phyloP scores from a whole-genome alignment of 2,888 invertebrate species.

The Zaprionus bogoriensis region DNA sequence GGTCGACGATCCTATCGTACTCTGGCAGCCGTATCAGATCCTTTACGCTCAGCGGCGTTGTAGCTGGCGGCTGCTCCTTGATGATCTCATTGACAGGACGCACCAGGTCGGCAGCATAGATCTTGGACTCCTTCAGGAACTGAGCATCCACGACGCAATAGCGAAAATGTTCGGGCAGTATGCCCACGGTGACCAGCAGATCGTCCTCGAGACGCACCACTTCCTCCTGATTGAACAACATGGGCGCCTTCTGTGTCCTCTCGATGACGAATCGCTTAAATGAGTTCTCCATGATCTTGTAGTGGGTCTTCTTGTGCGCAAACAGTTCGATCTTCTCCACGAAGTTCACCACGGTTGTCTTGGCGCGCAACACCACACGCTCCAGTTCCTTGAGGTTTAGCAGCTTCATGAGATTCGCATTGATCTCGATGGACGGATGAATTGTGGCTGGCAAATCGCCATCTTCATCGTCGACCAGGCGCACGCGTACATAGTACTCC shows the following conservation, averaged over 20 bases:
- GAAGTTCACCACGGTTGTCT: conserved; percentile 81
- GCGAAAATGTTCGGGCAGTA: conserved; percentile 81
- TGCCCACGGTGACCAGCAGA: conserved; percentile 79
- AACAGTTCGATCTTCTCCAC: conserved; percentile 82
- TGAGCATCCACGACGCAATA: conserved; percentile 82
- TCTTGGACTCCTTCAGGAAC: conserved; percentile 81
- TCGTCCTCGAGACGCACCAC: conserved; percentile 81
- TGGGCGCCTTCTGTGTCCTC: conserved; percentile 73
- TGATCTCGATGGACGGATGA: conserved; percentile 81
- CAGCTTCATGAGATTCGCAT: conserved; percentile 81
- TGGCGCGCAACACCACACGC: conserved; percentile 79
- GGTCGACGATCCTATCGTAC: conserved; percentile 80
- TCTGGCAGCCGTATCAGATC: conserved; percentile 80
- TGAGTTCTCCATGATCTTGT: conserved; percentile 81
- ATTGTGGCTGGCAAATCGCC: conserved; percentile 76
- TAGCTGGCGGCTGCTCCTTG: conserved; percentile 65
- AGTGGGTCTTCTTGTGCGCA: conserved; percentile 80
- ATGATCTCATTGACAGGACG: conserved; percentile 85
- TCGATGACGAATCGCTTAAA: conserved; percentile 82
- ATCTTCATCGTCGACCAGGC: conserved; percentile 66
- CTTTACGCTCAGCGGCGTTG: conserved; percentile 75
- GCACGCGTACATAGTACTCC: conserved; percentile 80
- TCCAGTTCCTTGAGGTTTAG: conserved; percentile 80
- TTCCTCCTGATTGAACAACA: conserved; percentile 82
- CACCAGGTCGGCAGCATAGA: conserved; percentile 81